Conservation (phyloP, 2,888 invertebrate genomes). For the Aphodius granarius region DNA sequence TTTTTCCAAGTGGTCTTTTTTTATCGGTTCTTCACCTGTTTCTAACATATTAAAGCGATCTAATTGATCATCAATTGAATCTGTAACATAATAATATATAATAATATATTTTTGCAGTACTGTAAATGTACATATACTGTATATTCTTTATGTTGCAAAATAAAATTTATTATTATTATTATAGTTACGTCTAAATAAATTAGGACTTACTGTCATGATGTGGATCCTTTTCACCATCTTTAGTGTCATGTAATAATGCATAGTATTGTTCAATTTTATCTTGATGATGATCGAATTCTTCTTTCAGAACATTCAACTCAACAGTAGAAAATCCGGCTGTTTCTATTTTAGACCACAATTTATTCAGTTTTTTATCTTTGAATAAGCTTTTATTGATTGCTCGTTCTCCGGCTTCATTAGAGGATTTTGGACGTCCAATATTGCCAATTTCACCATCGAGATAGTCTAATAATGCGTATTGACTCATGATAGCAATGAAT, state of each 20-base stretch:
- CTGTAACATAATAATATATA: constrained; percentile 50
- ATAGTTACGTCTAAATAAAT: constrained; percentile 13
- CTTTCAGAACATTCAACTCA: constrained; percentile 78
- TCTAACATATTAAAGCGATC: constrained; percentile 73
- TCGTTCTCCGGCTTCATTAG: constrained; percentile 59
- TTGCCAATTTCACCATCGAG: constrained; percentile 57
- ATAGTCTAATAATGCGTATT: constrained; percentile 78
- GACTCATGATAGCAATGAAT: constrained; percentile 78
- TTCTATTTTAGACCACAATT: constrained; percentile 89
- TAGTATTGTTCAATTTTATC: constrained; percentile 92
- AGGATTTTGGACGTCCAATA: constrained; percentile 59
- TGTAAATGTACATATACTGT: too few relatives aligned
- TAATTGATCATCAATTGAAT: constrained; percentile 72
- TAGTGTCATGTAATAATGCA: constrained; percentile 72
- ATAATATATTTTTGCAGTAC: neutral
- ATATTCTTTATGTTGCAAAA: too few relatives aligned
- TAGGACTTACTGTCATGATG: constrained; percentile 65
- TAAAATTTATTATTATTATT: constrained; percentile 10
- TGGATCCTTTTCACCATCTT: constrained; percentile 59
- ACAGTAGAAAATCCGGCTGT: constrained; percentile 82
- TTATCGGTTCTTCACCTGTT: constrained; percentile 58
- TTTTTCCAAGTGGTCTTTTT: constrained; percentile 67
- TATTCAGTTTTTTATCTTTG: constrained; percentile 87
- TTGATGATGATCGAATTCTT: constrained; percentile 91
- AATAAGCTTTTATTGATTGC: constrained; percentile 76